Evolutionary conservation across 35 echinoderm and acorn worm species (phyloP), one percentile per base, ranked within the genome.

Genomic region (Patiria miniata): DNA sequence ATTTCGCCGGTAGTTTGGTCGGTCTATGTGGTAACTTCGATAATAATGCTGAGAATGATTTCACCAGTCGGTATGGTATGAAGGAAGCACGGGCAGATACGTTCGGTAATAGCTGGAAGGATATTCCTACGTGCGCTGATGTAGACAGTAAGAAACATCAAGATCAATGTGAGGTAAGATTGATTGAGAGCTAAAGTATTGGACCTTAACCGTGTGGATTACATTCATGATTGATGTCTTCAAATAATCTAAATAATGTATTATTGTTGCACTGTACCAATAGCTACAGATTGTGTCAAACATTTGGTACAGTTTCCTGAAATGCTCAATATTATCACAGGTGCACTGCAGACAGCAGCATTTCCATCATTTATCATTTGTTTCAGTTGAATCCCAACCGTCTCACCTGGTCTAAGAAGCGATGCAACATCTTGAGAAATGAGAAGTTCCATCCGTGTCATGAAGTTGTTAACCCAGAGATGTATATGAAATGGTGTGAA

Each of bases 21-120:
- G 94, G 94, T 77, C 90, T 97, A 0, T 97, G 94, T 39, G 94
- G 94, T 87, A 90, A 93, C 78, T 97, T 68, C 58, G 84, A 86
- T 28, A 86, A 73, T 23, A 73, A 73, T 73, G 65, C 65, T 7
- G 65, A 73, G n/a, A 91, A 97, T 58, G 94, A 79, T 59, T 76
- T 89, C 28, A 36, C 81, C 60, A 36, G 86, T 86, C 26, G 93
- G 90, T 39, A 77, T 29, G 94, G 94, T 21, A 78, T 89, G 34
- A 78, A 90, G 23, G 69, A 87, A 55, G 83, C 83, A 21, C 61
- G 80, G n/a, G 32, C 87, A 44, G 81, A 69, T 54, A 61, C 68
- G 28, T 97, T 97, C 68, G 86, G 91, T 18, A 78, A 90, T 44
- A 85, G 87, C 53, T 97, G 94, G 94, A 97, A 89, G 79, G 94